Evolutionary conservation across 1,140 invertebrate species (phyloP).

Genomic region (Branchinecta lynchi): DNA sequence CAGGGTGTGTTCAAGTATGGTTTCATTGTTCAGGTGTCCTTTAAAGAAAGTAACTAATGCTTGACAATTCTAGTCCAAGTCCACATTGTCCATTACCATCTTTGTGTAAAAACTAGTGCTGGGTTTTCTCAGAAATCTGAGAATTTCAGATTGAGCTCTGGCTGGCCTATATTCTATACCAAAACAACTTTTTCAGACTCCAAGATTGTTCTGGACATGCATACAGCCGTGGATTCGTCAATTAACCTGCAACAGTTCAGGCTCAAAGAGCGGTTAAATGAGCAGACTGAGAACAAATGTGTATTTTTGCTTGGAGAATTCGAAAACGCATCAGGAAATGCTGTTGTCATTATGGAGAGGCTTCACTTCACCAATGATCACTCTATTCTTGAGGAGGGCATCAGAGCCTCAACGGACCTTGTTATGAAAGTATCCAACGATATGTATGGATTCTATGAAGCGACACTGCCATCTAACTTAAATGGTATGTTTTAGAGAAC

Average conservation of each 20-base stretch:
- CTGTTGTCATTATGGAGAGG: neutral
- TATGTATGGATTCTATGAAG: conserved; percentile 8
- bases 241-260: neutral
- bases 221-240: too few species aligned
- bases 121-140: too few species aligned
- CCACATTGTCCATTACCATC: too few species aligned
- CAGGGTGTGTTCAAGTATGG: too few species aligned
- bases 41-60: too few species aligned
- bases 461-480: neutral
- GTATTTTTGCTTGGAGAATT: conserved; percentile 1
- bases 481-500: neutral
- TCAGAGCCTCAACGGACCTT: neutral
- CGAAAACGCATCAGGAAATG: neutral
- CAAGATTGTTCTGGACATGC: too few species aligned
- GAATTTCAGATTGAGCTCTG: too few species aligned
- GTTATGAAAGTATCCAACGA: neutral
- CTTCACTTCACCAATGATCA: neutral
- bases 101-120: too few species aligned
- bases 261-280: neutral
- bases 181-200: too few species aligned
- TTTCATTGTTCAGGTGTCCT: too few species aligned
- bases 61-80: too few species aligned
- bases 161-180: too few species aligned
- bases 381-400: neutral
- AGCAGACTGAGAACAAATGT: neutral